Base-by-base conservation (phyloP, 2,797 vertebrate species). In the Sebastes matsubarae region DNA sequence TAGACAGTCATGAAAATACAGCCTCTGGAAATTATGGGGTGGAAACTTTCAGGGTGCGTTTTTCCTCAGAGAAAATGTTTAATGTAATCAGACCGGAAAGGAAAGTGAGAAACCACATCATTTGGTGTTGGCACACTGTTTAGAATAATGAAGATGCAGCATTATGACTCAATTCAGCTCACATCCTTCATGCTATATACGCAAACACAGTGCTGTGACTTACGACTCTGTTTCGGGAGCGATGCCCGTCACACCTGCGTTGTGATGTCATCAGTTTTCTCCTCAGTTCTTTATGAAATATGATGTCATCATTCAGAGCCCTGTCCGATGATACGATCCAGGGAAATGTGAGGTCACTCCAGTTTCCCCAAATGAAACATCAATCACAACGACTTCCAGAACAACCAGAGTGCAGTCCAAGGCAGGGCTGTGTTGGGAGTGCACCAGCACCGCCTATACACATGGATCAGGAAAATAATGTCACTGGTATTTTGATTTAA, bases 271-370 rank as follows among this genome's bases (percentile, higher is more conserved):
- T 86, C 25, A 66, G 27, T 77, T 72, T 80, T 80, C 38, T 84
- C 46, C 58, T 66, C 65, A 65, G n/a, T 46, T 29, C 46, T 60
- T 54, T 30, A 65, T 85, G 61, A 90, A 83, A 87, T 76, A 87
- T 76, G 71, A 87, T 81, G 84, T 82, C 76, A 90, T 88, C 68
- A 67, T 66, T 88, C 83, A 82, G 66, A 30, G 36, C 30, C 81
- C 61, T 16, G 68, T 80, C 85, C 67, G 7, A 52, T 82, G 89
- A 88, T 77, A 60, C n/a, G 61, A 84, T 81, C 77, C 88, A 86
- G 87, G 77, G 46, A 87, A 79, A 82, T 82, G 75, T 88, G 89
- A 88, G 83, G 71, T 93, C 88, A 91, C 55, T 83, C 42, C 52
- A 34, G 13, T 65, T 82, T 78, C 67, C 78, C 82, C 86, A 76